Base-by-base conservation (phyloP, 2,797 vertebrate species). In the Tokudaia muenninki region DNA sequence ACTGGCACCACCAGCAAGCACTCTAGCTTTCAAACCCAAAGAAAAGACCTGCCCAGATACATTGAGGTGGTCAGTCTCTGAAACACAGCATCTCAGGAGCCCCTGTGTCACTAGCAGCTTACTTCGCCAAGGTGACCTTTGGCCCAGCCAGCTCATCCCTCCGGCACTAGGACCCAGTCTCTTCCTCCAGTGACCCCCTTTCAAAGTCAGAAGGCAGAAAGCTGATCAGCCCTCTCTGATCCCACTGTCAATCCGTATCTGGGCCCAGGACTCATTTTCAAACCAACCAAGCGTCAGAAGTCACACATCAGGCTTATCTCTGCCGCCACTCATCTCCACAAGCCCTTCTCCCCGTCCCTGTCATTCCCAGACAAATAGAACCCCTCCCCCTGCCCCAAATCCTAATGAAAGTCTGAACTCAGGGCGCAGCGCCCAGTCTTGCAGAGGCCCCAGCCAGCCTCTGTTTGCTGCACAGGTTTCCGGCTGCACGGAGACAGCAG, bases 251-350 rank as follows among this genome's bases (percentile, higher is more conserved):
- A 98, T 96, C 92, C 0, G 0, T 87, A 92, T 97, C 97, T 96
- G 92, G 96, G 95, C 92, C 91, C 72, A 90, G 79, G 88, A 96
- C 97, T 98, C 96, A 98, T 98, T 98, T 98, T 95, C 97, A 95
- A 98, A 97, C 97, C 97, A 97, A 93, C 95, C 91, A 97, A 90
- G 97, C 94, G 0, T 96, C 97, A 93, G 96, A 95, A 98, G 97
- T 97, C 97, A 95, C 97, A 97, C 97, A 96, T 93, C 97, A 93
- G 97, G 95, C 97, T 98, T 98, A 98, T 98, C 98, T 97, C 96
- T 92, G 92, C 96, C 93, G 97, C 94, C 97, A 98, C 96, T 98
- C 97, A 98, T 88, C 97, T 96, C 93, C 77, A 7, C 80, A 86
- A 97, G 95, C 96, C 86, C 86, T 97, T 96, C 96, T 96, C 92